Evolutionary conservation across 2,888 invertebrate species (phyloP), one percentile per base, ranked within the genome.

Genomic region (Keiferia lycopersicella): DNA sequence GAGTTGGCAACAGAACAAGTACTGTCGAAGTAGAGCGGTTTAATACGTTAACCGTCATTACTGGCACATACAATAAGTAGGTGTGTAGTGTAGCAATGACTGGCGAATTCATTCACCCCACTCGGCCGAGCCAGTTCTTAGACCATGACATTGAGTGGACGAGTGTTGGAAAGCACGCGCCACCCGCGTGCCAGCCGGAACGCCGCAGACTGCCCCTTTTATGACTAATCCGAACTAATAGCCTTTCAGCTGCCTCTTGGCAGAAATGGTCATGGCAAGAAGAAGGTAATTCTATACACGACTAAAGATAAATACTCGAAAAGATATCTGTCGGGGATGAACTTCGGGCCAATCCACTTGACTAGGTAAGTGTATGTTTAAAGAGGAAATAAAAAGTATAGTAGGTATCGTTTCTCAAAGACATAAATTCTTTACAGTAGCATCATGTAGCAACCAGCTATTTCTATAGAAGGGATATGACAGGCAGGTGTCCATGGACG

Each of bases 191-290:
- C 69, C 72, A 71, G 73, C 66, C 71, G 71, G 71, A 68, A 62
- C 71, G 72, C 64, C 48, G 77, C n/a, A 84, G 84, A 84, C 76
- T 84, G 85, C 75, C 79, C 82, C 41, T 41, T 78, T 67, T 68
- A 69, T 81, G 79, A 79, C 77, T 79, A 81, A 80, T 78, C 73
- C 70, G 68, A 39, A 4, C 7, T 18, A 59, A 59, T 59, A 59
- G 59, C 41, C 18, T 16, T 48, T 16, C 16, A 48, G 4, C 18
- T 18, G 48, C 48, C 48, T 48, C 3, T 48, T n/a, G 18, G n/a
- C 18, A 18, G 4, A 34, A 4, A 10, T 34, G 41, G 41, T 14
- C 34, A 10, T 34, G 41, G 41, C 8, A 41, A 12, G 12, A 12
- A 41, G 14, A 41, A n/a, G 14, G 41, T n/a, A 14, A 12, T 41